Conservation (phyloP, 1,140 invertebrate species). For the Steinernema khuongi region DNA sequence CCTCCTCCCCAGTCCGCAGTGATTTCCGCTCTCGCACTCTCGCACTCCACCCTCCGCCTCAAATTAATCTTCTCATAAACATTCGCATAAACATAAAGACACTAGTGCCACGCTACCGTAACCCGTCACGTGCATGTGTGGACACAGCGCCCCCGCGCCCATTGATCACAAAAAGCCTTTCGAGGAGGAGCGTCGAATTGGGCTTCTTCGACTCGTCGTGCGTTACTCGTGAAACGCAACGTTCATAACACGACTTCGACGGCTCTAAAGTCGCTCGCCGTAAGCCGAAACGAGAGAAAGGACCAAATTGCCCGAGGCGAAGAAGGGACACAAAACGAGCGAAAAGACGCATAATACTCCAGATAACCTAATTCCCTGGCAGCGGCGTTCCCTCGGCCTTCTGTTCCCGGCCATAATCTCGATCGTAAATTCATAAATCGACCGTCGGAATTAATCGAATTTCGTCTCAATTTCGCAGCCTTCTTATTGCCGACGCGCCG, state of each 20-base stretch:
- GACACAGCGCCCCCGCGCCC: too few species aligned
- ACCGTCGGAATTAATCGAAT: not conserved
- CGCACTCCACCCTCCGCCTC: too few species aligned
- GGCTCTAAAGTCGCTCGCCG: not conserved
- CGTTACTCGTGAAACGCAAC: not conserved
- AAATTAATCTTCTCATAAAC: too few species aligned
- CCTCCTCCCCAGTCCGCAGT: too few species aligned
- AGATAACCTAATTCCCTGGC: not conserved
- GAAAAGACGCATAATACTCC: not conserved
- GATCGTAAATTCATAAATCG: conserved; percentile 8
- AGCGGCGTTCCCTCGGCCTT: not conserved
- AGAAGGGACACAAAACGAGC: not conserved
- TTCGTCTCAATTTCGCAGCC: not conserved
- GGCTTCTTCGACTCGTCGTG: not conserved
- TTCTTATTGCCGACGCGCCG: not conserved
- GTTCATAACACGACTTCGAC: not conserved
- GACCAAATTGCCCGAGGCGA: not conserved
- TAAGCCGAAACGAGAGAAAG: not conserved
- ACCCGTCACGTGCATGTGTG: too few species aligned
- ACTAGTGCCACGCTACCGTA: too few species aligned
- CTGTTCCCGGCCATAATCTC: not conserved
- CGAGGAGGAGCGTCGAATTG: not conserved
- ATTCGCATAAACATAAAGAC: too few species aligned
- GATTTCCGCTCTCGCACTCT: too few species aligned
- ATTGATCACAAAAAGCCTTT: too few species aligned